These are phyloP conservation scores for Salvator merianae DNA, from an alignment of 2,113 vertebrate species.

Conservation along the genomic window DNA sequence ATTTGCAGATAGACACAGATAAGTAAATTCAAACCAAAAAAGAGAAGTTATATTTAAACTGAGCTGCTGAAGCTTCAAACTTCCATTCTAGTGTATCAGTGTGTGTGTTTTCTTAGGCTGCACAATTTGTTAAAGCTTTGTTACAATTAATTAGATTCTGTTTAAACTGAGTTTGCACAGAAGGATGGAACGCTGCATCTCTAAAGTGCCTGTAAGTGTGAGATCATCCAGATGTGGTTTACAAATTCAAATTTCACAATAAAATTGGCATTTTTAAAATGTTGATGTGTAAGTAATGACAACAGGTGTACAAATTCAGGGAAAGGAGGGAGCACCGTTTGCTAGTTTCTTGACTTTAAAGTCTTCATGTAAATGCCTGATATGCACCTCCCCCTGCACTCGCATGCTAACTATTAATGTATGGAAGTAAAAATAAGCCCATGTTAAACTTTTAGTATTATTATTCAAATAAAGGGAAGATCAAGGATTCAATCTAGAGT, in stretches of 20 bases:
- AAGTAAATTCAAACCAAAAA: no score
- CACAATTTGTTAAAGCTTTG: background rate
- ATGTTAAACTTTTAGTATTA: background rate
- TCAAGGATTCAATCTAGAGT: background rate
- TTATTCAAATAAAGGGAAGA: background rate
- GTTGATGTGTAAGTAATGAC: no score
- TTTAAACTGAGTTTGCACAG: background rate
- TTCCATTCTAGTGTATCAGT: background rate
- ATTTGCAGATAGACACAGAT: background rate
- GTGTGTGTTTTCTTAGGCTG: background rate
- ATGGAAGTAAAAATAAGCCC: background rate
- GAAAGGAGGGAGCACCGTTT: no score
- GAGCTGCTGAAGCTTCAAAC: background rate
- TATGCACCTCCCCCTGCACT: no score
- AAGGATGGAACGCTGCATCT: background rate
- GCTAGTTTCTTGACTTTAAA: no score
- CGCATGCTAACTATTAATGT: no score
- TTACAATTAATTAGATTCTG: background rate
- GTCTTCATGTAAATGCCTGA: no score
- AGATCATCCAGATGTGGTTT: background rate
- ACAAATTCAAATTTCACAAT: background rate
- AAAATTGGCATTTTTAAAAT: background rate
- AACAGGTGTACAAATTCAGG: no score
- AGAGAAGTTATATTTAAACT: background rate
- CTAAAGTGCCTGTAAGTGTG: background rate